phyloP scores from a whole-genome alignment of 1,140 invertebrate genomes.

The Sinonovacula constricta region DNA sequence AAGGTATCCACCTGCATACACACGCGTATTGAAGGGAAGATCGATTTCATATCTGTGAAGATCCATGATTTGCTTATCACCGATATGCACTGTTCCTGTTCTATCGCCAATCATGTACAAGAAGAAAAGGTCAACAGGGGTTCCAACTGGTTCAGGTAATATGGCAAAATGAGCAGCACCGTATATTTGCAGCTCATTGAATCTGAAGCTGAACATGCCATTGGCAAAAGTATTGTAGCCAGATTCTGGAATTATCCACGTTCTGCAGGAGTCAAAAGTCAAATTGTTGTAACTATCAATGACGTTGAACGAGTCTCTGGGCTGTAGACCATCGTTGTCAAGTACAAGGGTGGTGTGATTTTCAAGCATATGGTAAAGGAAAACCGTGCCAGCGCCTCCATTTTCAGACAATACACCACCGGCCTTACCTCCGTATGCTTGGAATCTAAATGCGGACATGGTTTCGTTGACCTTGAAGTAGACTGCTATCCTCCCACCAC shows the following conservation, averaged over 20 bases:
- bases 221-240: slow-evolving; percentile 67
- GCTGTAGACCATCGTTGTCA: slow-evolving; percentile 63
- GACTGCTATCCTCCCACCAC: slow-evolving; percentile 67
- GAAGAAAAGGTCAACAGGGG: slow-evolving; percentile 62
- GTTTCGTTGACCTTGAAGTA: slow-evolving; percentile 68
- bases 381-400: slow-evolving; percentile 69
- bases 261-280: slow-evolving; percentile 62
- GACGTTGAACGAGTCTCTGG: slow-evolving; percentile 59
- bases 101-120: slow-evolving; percentile 70
- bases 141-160: slow-evolving; percentile 61
- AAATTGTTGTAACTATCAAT: slow-evolving; percentile 62
- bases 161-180: slow-evolving; percentile 66
- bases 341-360: slow-evolving; percentile 68
- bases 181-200: slow-evolving; percentile 71
- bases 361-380: slow-evolving; percentile 67
- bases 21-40: slow-evolving; percentile 67
- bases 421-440: slow-evolving; percentile 61
- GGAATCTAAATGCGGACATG: slow-evolving; percentile 64
- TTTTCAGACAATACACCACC: slow-evolving; percentile 60
- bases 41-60: slow-evolving; percentile 67
- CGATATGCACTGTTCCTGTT: slow-evolving; percentile 69
- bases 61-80: slow-evolving; percentile 64
- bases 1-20: slow-evolving; percentile 63
- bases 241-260: slow-evolving; percentile 68
- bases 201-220: slow-evolving; percentile 59